Evolutionary conservation across 1,140 invertebrate genomes (phyloP).

Genomic region (Agrypnia vestita): DNA sequence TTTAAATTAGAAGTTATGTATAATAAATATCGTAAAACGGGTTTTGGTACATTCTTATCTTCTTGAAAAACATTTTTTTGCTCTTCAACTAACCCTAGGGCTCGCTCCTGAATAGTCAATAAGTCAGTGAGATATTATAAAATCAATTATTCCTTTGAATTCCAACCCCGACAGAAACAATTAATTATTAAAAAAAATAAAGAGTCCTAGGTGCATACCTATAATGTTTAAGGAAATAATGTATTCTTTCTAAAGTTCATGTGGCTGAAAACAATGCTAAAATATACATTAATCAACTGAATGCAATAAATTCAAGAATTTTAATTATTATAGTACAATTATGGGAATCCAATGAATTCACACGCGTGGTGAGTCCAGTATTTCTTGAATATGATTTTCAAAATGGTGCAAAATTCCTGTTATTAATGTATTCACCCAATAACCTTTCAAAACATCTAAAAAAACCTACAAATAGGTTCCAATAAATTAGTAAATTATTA

Average conservation of each 20-base stretch:
- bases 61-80: too few species aligned
- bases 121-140: too few species aligned
- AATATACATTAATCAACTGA: neutral
- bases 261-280: constrained; percentile 5
- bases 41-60: too few species aligned
- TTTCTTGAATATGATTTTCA: neutral
- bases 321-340: constrained; percentile 25
- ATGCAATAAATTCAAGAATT: constrained; percentile 16
- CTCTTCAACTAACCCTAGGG: too few species aligned
- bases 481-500: too few species aligned
- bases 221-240: constrained; percentile 7
- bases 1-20: too few species aligned
- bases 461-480: too few species aligned
- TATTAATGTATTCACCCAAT: too few species aligned
- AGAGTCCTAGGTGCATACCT: neutral
- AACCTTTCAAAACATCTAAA: too few species aligned
- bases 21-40: too few species aligned
- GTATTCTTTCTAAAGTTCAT: constrained; percentile 17
- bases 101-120: too few species aligned
- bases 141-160: constrained; percentile 1
- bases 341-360: constrained; percentile 27
- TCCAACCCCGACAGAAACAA: neutral
- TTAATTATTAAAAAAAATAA: neutral
- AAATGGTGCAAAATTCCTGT: too few species aligned
- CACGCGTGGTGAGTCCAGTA: constrained; percentile 2